Percentiles rank a stretch among this genome's conserved stretches.
phyloP scores from a whole-genome alignment of 2,888 invertebrate genomes.

The Harmothoe impar region DNA sequence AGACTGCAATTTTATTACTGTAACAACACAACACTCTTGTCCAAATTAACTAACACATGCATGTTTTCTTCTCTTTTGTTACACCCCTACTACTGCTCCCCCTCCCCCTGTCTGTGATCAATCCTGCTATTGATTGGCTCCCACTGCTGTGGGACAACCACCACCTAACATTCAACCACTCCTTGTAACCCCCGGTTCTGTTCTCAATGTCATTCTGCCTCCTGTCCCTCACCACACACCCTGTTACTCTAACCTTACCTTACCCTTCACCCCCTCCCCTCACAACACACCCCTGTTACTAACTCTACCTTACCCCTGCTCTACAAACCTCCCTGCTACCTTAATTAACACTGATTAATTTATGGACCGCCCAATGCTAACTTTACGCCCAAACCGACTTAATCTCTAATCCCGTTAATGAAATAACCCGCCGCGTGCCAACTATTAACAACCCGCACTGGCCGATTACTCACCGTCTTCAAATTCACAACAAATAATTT shows the following conservation, averaged over 20 bases:
- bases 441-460: too few species aligned
- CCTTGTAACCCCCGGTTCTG: neutral
- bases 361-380: neutral
- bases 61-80: too few species aligned
- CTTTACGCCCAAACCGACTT: neutral
- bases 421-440: neutral
- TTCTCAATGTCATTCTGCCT: conserved; percentile 2
- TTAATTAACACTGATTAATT: neutral
- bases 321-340: neutral
- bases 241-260: neutral
- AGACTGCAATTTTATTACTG: too few species aligned
- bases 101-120: neutral
- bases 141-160: neutral
- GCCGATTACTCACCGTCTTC: too few species aligned
- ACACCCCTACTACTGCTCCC: neutral
- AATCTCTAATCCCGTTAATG: neutral
- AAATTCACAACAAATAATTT: too few species aligned
- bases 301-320: neutral
- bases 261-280: neutral
- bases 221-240: neutral
- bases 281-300: neutral
- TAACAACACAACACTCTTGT: too few species aligned
- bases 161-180: neutral
- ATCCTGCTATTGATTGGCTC: neutral
- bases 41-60: too few species aligned